These are phyloP conservation scores for Cheilosia impressa DNA, from an alignment of 2,888 invertebrate species.

Conservation along the genomic window DNA sequence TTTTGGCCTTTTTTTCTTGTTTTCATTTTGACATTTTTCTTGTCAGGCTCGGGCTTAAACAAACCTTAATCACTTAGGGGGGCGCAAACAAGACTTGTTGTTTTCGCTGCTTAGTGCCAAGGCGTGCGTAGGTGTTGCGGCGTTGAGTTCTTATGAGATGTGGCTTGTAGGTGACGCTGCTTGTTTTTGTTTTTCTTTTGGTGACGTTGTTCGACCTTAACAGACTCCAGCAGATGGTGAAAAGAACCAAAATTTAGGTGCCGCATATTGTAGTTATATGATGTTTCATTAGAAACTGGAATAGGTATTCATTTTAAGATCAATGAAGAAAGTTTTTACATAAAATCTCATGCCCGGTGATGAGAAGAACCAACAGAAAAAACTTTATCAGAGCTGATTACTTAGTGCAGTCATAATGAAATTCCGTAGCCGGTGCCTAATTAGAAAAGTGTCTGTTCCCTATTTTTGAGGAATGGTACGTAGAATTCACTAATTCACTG, in stretches of 20 bases:
- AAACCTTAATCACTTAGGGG: conserved; percentile 57
- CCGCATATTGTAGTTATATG: too few relatives aligned
- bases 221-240: background rate
- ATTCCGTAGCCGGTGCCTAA: too few relatives aligned
- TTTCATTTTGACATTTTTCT: conserved; percentile 60
- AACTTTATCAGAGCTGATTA: too few relatives aligned
- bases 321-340: too few relatives aligned
- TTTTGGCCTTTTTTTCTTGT: conserved; percentile 47
- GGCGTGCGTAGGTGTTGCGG: conserved; percentile 52
- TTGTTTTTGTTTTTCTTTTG: conserved; percentile 24
- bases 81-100: conserved; percentile 52
- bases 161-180: conserved; percentile 29
- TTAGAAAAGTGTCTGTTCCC: too few relatives aligned
- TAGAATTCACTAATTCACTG: too few relatives aligned
- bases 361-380: too few relatives aligned
- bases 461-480: too few relatives aligned
- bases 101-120: conserved; percentile 34
- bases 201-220: conserved; percentile 26
- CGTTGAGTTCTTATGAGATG: conserved; percentile 12
- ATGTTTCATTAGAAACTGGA: too few relatives aligned
- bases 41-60: conserved; percentile 47
- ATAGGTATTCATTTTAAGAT: too few relatives aligned
- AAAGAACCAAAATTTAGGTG: background rate
- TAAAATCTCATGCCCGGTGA: too few relatives aligned
- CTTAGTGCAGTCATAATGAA: too few relatives aligned